Conservation (phyloP, 2,113 vertebrate genomes). For the Tricholaema leucomelas region DNA sequence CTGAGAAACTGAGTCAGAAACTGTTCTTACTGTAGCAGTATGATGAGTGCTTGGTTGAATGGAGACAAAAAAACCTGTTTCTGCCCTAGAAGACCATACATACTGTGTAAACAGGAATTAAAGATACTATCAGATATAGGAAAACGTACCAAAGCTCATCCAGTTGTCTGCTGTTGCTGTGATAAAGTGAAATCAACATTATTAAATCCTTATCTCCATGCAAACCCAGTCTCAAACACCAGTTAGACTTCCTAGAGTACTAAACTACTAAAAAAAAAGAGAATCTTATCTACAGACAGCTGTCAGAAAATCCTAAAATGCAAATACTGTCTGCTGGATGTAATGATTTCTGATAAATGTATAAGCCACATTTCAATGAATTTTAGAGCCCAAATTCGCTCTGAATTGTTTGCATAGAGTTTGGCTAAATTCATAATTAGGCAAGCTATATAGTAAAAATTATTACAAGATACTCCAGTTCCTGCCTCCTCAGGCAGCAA, state of each 20-base stretch:
- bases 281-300: not conserved
- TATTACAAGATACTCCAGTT: not conserved
- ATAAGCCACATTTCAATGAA: not conserved
- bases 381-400: not conserved
- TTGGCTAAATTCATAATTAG: not conserved
- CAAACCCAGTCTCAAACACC: not conserved
- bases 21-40: not conserved
- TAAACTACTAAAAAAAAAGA: not conserved
- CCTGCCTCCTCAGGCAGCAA: not conserved
- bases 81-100: not conserved
- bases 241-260: not conserved
- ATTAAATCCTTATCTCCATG: slow-evolving; percentile 50
- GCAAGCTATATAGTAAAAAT: not conserved
- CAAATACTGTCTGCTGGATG: not conserved
- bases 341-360: not conserved
- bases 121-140: not conserved
- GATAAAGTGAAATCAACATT: slow-evolving; percentile 43
- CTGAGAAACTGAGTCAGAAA: no score
- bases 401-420: not conserved
- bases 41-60: not conserved
- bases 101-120: not conserved
- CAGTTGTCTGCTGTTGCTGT: not conserved
- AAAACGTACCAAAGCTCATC: slow-evolving; percentile 23
- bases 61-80: slow-evolving; percentile 12
- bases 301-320: not conserved